Evolutionary conservation across 2,797 vertebrate genomes (phyloP).

Genomic region (Botia kubotai): DNA sequence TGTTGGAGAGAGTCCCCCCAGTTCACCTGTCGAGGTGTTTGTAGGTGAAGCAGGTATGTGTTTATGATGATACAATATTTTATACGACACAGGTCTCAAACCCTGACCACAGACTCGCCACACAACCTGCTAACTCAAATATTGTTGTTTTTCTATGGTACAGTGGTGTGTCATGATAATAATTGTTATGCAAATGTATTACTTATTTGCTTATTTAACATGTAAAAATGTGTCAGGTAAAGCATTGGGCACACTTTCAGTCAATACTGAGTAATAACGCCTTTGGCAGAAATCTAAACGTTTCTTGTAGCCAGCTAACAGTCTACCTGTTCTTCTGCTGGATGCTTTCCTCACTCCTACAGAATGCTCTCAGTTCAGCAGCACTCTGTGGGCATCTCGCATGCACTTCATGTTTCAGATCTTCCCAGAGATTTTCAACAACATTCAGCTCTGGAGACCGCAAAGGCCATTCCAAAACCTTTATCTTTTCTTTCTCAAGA

Average conservation of each 20-base stretch:
- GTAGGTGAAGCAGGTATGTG: slow-evolving; percentile 93
- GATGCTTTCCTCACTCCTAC: neutral
- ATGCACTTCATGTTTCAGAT: neutral
- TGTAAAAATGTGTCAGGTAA: neutral
- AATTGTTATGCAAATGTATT: neutral
- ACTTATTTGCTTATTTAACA: neutral
- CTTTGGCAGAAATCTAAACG: neutral
- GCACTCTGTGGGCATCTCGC: neutral
- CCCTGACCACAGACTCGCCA: neutral
- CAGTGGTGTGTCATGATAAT: neutral
- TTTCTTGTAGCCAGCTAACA: neutral
- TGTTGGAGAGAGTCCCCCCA: slow-evolving; percentile 90
- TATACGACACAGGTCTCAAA: neutral
- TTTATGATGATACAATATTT: slow-evolving; percentile 8
- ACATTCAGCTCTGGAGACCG: neutral
- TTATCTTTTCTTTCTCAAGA: neutral
- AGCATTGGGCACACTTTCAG: neutral
- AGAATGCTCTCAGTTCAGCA: neutral
- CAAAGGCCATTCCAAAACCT: neutral
- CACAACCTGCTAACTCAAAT: neutral
- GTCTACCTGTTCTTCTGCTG: neutral
- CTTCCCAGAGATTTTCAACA: neutral
- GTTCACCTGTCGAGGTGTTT: slow-evolving; percentile 87
- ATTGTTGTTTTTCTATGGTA: too few relatives aligned
- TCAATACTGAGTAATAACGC: neutral